Percentiles rank a stretch among this genome's conserved stretches.
Evolutionary conservation across 1,140 invertebrate species (phyloP).

Genomic region (Hyles euphorbiae): DNA sequence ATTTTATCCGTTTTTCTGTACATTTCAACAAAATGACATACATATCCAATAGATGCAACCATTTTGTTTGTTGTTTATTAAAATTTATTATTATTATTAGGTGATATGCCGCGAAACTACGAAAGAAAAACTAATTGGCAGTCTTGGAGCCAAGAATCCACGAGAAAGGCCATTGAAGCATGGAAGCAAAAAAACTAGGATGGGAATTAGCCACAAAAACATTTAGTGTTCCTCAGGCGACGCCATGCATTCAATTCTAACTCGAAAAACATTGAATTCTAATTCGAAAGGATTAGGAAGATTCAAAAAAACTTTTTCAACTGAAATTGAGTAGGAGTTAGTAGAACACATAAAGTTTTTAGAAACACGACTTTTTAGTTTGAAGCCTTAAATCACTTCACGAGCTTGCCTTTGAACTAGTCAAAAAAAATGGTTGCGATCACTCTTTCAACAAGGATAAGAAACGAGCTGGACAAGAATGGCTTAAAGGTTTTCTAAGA

Average conservation of each 20-base stretch:
- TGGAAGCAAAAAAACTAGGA: no score
- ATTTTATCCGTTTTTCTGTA: no score
- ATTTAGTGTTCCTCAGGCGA: not conserved
- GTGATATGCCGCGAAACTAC: no score
- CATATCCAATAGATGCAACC: no score
- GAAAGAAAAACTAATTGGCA: no score
- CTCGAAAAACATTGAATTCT: constrained; percentile 10
- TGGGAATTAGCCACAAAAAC: no score
- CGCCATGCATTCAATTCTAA: constrained; percentile 12
- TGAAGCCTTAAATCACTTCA: constrained; percentile 11
- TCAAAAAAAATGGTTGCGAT: constrained; percentile 1
- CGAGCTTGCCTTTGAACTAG: constrained; percentile 9
- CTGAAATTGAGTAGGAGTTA: constrained; percentile 15
- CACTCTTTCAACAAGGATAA: constrained; percentile 21
- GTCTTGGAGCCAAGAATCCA: no score
- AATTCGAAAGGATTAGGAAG: constrained; percentile 14
- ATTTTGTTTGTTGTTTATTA: no score
- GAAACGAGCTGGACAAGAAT: constrained; percentile 39
- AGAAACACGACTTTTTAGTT: constrained; percentile 18
- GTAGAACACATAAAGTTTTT: constrained; percentile 16
- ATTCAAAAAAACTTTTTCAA: constrained; percentile 9
- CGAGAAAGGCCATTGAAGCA: no score
- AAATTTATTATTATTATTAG: no score
- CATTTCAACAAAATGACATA: no score
- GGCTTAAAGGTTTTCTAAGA: constrained; percentile 44